Evolutionary conservation across 1,140 invertebrate species (phyloP).

Genomic region (Pararge aegeria): DNA sequence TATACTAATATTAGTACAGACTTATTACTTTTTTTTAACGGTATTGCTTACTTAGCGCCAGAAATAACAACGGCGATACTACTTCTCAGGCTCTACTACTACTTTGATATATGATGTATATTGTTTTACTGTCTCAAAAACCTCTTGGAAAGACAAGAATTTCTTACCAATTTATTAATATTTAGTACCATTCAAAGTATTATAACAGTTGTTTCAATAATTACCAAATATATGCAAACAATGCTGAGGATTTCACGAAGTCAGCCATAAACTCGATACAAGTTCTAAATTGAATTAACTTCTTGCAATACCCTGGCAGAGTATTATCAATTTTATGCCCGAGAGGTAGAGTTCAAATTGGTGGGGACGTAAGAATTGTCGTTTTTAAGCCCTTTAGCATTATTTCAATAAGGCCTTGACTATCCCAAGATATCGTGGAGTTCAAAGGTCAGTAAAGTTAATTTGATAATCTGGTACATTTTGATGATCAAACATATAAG

Average conservation of each 20-base stretch:
- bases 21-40: too few species aligned
- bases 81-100: too few species aligned
- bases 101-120: too few species aligned
- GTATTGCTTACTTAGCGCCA: too few species aligned
- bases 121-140: too few species aligned
- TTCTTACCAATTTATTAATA: too few species aligned
- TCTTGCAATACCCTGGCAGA: slow-evolving; percentile 12
- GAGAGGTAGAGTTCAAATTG: slow-evolving; percentile 32
- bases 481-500: too few species aligned
- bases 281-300: slow-evolving; percentile 47
- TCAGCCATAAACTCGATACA: slow-evolving; percentile 36
- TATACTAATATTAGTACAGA: too few species aligned
- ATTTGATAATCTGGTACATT: neutral
- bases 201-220: slow-evolving; percentile 37
- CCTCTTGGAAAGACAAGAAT: too few species aligned
- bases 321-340: slow-evolving; percentile 28
- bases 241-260: slow-evolving; percentile 36
- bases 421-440: slow-evolving; percentile 48
- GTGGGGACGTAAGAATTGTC: slow-evolving; percentile 7
- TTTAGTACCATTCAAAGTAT: too few species aligned
- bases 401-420: slow-evolving; percentile 41
- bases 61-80: too few species aligned
- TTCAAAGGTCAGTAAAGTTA: slow-evolving; percentile 9
- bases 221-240: slow-evolving; percentile 45
- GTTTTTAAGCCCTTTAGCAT: slow-evolving; percentile 34